Conservation (phyloP, 2,113 vertebrate species). For the Dunckerocampus dactyliophorus region DNA sequence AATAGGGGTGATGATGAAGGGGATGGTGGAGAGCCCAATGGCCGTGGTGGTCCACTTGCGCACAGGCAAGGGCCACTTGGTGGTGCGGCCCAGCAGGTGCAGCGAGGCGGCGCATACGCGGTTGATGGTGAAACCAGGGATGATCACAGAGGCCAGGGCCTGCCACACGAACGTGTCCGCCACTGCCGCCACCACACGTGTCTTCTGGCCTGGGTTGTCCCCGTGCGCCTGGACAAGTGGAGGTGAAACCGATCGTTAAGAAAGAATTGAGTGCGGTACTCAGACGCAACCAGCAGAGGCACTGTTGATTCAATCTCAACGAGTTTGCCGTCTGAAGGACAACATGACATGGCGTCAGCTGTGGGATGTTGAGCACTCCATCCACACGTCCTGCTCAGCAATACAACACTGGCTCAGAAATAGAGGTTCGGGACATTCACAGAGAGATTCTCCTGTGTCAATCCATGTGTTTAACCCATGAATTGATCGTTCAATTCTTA, state of each 20-base stretch:
- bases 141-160: constrained; percentile 87
- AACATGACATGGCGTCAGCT: too few relatives aligned
- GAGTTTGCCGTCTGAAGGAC: too few relatives aligned
- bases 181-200: constrained; percentile 75
- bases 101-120: constrained; percentile 85
- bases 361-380: too few relatives aligned
- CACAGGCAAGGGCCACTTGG: constrained; percentile 81
- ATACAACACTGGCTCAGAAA: too few relatives aligned
- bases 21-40: constrained; percentile 88
- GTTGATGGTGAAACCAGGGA: constrained; percentile 95
- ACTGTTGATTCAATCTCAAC: background rate
- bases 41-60: constrained; percentile 92
- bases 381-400: too few relatives aligned
- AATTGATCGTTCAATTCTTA: too few relatives aligned
- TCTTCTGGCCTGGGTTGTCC: constrained; percentile 65
- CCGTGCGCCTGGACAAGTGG: constrained; percentile 63
- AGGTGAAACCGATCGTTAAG: background rate
- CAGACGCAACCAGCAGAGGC: too few relatives aligned
- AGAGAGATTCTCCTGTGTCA: too few relatives aligned
- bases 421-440: too few relatives aligned
- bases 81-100: constrained; percentile 77
- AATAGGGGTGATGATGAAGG: constrained; percentile 90
- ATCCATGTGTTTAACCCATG: too few relatives aligned
- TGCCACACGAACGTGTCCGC: constrained; percentile 97
- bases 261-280: too few relatives aligned